Percentiles rank a stretch among this genome's conserved stretches.
Evolutionary conservation across 1,140 invertebrate genomes (phyloP).

Genomic region (Drosophila teissieri): DNA sequence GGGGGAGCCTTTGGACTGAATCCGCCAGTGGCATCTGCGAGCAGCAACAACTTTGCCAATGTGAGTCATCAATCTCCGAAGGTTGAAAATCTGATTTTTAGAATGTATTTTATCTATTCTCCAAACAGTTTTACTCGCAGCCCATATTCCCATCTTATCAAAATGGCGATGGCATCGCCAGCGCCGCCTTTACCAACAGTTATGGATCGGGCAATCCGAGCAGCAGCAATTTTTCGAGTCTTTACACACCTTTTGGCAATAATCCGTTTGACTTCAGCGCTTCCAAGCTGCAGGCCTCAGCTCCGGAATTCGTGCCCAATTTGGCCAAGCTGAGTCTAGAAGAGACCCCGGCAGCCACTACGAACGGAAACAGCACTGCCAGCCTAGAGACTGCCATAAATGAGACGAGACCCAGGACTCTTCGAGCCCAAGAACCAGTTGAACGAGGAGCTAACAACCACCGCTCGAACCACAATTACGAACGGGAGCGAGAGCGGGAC

Average conservation of each 20-base stretch:
- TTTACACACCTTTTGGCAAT: conserved; percentile 63
- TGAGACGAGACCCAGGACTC: conserved; percentile 26
- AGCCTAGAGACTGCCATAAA: conserved; percentile 41
- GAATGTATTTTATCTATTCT: too few relatives aligned
- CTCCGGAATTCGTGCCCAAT: conserved; percentile 80
- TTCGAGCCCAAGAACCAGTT: not conserved
- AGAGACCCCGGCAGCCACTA: conserved; percentile 5
- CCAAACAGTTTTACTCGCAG: conserved; percentile 39
- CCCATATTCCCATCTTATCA: conserved; percentile 32
- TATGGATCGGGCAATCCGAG: conserved; percentile 18
- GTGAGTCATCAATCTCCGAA: conserved; percentile 29
- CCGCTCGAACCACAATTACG: conserved; percentile 21
- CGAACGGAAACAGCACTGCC: conserved; percentile 49
- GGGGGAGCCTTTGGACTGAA: conserved; percentile 61
- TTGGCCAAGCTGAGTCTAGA: conserved; percentile 67
- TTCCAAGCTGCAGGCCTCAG: conserved; percentile 78
- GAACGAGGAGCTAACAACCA: conserved; percentile 1
- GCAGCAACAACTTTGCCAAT: conserved; percentile 32
- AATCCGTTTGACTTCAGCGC: conserved; percentile 76
- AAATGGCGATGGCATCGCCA: conserved; percentile 51
- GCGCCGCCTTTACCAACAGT: conserved; percentile 19
- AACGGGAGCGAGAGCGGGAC: conserved; percentile 1
- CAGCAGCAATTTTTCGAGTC: conserved; percentile 41
- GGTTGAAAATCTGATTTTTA: not conserved
- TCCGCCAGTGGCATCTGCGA: conserved; percentile 18